Percentiles rank a stretch among this genome's conserved stretches.
Evolutionary conservation across 2,113 vertebrate species (phyloP).

Genomic region (Circaetus cinerascens): DNA sequence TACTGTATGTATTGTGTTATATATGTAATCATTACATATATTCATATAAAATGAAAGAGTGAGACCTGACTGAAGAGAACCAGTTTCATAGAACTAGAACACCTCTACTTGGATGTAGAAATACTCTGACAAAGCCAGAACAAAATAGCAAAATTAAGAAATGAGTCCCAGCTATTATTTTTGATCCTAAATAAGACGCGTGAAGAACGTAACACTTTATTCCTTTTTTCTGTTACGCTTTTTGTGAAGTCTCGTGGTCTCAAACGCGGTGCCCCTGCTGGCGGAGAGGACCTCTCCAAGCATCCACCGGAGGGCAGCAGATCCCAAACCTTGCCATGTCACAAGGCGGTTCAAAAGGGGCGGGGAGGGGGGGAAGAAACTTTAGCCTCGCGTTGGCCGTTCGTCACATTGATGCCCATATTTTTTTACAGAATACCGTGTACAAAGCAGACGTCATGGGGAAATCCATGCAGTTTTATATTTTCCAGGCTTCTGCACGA

Average conservation of each 20-base stretch:
- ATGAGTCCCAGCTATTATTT: background rate
- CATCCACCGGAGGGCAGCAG: constrained; percentile 36
- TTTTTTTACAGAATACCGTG: background rate
- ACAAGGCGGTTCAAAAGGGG: fast-evolving
- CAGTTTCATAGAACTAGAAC: background rate
- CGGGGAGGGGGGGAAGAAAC: background rate
- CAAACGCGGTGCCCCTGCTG: background rate
- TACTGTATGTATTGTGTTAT: background rate
- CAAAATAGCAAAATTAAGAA: background rate
- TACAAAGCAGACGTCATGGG: background rate
- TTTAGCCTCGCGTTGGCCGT: background rate
- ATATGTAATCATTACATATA: background rate
- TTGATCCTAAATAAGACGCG: background rate
- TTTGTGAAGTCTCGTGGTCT: background rate
- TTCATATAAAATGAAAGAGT: background rate
- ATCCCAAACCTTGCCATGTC: background rate
- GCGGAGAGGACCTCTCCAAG: background rate
- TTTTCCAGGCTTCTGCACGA: background rate
- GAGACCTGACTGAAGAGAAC: background rate
- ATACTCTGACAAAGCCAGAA: background rate
- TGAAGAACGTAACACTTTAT: background rate
- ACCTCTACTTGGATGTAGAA: background rate
- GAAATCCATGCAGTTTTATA: background rate
- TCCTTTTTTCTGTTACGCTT: background rate
- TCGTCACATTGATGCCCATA: fast-evolving